These are phyloP conservation scores for Gadus macrocephalus DNA, from an alignment of 2,113 vertebrate species.

Conservation along the genomic window DNA sequence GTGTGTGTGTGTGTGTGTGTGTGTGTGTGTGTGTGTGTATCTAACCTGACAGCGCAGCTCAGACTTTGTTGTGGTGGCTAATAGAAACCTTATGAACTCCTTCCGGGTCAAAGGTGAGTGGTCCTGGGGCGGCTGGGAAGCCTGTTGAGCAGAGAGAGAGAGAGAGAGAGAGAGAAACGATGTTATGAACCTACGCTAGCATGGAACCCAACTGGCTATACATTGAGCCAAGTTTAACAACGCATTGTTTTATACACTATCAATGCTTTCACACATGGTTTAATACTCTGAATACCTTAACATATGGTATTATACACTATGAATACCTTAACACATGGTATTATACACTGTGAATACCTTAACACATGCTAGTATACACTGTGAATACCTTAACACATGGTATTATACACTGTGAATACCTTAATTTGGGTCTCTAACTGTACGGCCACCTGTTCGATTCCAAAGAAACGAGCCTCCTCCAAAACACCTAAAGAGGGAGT, in stretches of 20 bases:
- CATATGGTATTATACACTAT: not conserved
- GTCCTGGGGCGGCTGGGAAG: slow-evolving; percentile 87
- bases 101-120: slow-evolving; percentile 92
- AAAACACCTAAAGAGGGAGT: slow-evolving; percentile 75
- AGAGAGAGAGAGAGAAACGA: not conserved
- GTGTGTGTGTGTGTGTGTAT: not conserved
- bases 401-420: slow-evolving; percentile 59
- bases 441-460: slow-evolving; percentile 87
- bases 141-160: slow-evolving; percentile 60
- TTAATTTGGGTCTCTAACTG: slow-evolving; percentile 89
- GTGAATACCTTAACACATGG: not conserved
- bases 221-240: too few species aligned
- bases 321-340: not conserved
- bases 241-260: too few species aligned
- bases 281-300: too few species aligned
- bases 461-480: slow-evolving; percentile 94
- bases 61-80: slow-evolving; percentile 93
- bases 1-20: not conserved
- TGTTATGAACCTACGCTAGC: not conserved
- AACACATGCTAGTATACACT: too few species aligned
- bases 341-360: too few species aligned
- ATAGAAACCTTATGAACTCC: slow-evolving; percentile 88
- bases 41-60: slow-evolving; percentile 95
- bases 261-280: too few species aligned
- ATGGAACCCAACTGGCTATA: too few species aligned